These are phyloP conservation scores for Hirtodrosophila duncani DNA, from an alignment of 2,888 invertebrate genomes.

Conservation along the genomic window DNA sequence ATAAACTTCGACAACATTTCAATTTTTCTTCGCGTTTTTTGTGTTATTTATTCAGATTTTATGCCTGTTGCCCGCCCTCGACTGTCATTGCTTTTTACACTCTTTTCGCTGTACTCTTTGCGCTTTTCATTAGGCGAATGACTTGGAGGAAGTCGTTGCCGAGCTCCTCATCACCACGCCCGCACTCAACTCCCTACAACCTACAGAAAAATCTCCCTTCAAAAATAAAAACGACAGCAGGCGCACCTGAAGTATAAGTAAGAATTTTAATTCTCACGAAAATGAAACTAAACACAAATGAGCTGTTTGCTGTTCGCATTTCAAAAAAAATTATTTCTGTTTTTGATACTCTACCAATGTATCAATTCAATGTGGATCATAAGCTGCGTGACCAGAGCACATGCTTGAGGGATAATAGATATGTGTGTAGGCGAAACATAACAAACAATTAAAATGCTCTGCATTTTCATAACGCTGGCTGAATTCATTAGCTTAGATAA, in stretches of 20 bases:
- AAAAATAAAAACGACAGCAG: too few species aligned
- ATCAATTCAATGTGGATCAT: too few species aligned
- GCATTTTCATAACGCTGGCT: too few species aligned
- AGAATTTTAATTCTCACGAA: slow-evolving; percentile 7
- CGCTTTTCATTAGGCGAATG: slow-evolving; percentile 68
- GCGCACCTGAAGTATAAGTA: background rate
- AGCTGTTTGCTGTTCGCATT: too few species aligned
- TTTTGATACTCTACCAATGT: too few species aligned
- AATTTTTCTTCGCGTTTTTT: slow-evolving; percentile 51
- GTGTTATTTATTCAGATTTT: slow-evolving; percentile 69
- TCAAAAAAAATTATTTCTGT: too few species aligned
- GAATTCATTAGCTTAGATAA: too few species aligned
- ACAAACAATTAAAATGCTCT: too few species aligned
- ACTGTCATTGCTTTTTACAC: slow-evolving; percentile 52
- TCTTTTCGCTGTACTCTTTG: slow-evolving; percentile 43
- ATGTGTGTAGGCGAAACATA: too few species aligned
- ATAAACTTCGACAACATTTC: slow-evolving; percentile 72
- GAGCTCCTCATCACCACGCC: slow-evolving; percentile 48
- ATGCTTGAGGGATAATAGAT: too few species aligned
- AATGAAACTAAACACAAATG: background rate
- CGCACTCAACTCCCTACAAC: slow-evolving; percentile 7
- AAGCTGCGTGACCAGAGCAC: too few species aligned
- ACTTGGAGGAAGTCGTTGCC: slow-evolving; percentile 49
- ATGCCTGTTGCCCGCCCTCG: slow-evolving; percentile 67
- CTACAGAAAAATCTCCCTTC: background rate